Conservation (phyloP, 2,888 invertebrate genomes). For the Agonopterix alstromeriana region DNA sequence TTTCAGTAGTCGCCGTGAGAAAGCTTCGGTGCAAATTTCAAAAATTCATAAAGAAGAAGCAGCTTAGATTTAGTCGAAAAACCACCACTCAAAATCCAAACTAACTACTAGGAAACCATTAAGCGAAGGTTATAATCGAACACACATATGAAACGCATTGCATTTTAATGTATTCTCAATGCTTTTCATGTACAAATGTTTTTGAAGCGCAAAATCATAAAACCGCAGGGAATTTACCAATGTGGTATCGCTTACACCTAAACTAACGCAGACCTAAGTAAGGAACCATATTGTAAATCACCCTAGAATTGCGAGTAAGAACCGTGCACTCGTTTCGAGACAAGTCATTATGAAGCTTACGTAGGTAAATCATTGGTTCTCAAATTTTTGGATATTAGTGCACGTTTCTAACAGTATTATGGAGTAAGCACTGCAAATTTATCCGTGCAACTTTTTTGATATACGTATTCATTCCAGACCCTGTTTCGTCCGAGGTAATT, state of each 20-base stretch:
- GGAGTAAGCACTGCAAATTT: neutral
- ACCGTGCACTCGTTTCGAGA: conserved; percentile 11
- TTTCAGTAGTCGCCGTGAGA: conserved; percentile 22
- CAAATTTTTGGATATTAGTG: neutral
- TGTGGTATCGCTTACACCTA: conserved; percentile 28
- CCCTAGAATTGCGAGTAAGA: conserved; percentile 24
- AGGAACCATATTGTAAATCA: conserved; percentile 36
- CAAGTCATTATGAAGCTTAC: no score
- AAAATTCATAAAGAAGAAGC: conserved; percentile 47
- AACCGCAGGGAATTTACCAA: conserved; percentile 29
- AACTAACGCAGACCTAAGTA: conserved; percentile 21
- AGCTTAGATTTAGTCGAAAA: conserved; percentile 56
- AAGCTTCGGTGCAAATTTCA: conserved; percentile 51
- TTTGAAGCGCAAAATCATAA: conserved; percentile 39
- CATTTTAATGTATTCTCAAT: conserved; percentile 22
- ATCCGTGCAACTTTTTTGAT: neutral
- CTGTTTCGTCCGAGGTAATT: neutral
- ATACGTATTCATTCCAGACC: neutral
- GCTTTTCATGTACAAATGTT: conserved; percentile 42
- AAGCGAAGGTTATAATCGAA: conserved; percentile 63
- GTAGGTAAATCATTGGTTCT: neutral
- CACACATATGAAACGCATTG: conserved; percentile 47
- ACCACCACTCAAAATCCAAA: conserved; percentile 66
- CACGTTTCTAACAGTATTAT: neutral
- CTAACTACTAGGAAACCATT: conserved; percentile 65